Base-by-base conservation (phyloP, 2,888 invertebrate genomes). In the Pherbina coryleti region DNA sequence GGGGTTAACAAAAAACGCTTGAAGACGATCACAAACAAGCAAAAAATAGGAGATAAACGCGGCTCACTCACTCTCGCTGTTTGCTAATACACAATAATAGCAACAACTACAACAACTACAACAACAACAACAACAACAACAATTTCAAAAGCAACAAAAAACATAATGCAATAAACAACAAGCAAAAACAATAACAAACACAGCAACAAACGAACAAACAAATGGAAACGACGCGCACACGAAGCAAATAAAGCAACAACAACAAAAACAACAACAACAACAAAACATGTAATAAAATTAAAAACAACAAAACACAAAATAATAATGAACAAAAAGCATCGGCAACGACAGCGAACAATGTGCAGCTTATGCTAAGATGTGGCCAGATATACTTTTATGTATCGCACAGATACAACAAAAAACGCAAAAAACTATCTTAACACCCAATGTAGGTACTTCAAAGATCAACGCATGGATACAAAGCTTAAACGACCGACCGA, bases 1-100 rank as follows among this genome's bases (percentile, higher is more conserved):
- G 77, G 77, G n/a, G 78, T 44, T 44, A 44, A 44, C 44, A 79
- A 76, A 71, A 51, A 31, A 60, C 57, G 70, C 55, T 31, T 69
- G 22, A 55, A 31, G 60, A 73, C 51, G 57, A 72, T 57, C 72
- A 69, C 67, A 72, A 70, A 28, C 60, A 76, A 69, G 31, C 57
- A 77, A 64, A 60, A 55, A 70, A 53, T 60, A n/a, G 51, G 44
- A 55, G 34, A 75, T 31, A 70, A 75, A 57, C 72, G 72, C 57
- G 72, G 72, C 22, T 57, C 34, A 57, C 55, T 34, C 37, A 57
- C 55, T 34, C 37, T 17, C 34, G 55, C 71, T 72, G 72, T 57
- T 72, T 72, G 72, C 55, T 72, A 57, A 57, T 72, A 57, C 22
- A 72, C 72, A 55, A 57, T 8, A 71, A 55, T 34, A 57, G n/a